Percentiles rank a stretch among this genome's conserved stretches.
Conservation (phyloP, 2,113 vertebrate genomes). For the Illadopsis cleaveri region DNA sequence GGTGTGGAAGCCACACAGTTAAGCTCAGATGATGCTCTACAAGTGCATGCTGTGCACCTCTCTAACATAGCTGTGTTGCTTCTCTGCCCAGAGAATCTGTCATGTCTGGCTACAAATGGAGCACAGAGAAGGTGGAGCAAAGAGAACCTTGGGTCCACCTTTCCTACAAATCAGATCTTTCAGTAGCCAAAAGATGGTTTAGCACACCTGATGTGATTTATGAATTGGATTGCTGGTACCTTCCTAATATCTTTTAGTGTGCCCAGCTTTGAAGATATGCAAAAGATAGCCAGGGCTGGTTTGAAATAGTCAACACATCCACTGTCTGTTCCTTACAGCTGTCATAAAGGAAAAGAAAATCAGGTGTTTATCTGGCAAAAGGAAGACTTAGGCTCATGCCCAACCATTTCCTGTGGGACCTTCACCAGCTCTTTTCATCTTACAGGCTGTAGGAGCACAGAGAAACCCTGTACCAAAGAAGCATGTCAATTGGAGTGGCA, state of each 20-base stretch:
- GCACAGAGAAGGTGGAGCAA: not conserved
- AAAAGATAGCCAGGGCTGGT: not conserved
- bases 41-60: accelerated
- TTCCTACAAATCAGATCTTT: not conserved
- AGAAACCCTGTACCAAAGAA: not conserved
- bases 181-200: not conserved
- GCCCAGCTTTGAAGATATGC: not conserved
- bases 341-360: not conserved
- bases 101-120: not conserved
- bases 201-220: not conserved
- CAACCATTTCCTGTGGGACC: not conserved
- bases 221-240: not conserved
- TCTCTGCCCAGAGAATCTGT: not conserved
- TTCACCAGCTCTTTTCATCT: not conserved
- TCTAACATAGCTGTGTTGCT: not conserved
- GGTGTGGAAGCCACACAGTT: not conserved
- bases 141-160: not conserved
- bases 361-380: not conserved
- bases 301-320: not conserved
- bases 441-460: not conserved
- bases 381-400: not conserved
- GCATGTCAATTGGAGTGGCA: not conserved
- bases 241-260: not conserved
- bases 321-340: not conserved
- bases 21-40: not conserved